Evolutionary conservation across 2,888 invertebrate species (phyloP).

Genomic region (Philopedon plagiatum): DNA sequence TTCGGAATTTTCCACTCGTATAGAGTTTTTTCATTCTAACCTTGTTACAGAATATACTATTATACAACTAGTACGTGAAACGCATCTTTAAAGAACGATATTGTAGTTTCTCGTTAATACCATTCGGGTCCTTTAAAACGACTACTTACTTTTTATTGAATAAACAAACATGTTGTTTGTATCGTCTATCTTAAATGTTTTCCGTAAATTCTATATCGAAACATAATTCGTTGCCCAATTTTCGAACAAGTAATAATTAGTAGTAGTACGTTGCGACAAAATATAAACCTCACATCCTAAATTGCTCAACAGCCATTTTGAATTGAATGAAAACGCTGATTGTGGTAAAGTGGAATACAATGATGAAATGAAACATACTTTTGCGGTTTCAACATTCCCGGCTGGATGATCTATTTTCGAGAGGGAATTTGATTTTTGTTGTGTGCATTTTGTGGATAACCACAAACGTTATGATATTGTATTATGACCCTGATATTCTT

Average conservation of each 20-base stretch:
- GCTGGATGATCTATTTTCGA: conserved; percentile 1
- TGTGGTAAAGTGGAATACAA: conserved; percentile 35
- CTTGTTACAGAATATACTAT: too few relatives aligned
- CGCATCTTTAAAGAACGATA: too few relatives aligned
- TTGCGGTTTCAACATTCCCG: conserved; percentile 9
- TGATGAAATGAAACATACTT: conserved; percentile 14
- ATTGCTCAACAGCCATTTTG: conserved; percentile 36
- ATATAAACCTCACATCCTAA: conserved; percentile 39
- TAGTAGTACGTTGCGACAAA: conserved; percentile 26
- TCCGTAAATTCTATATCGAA: too few relatives aligned
- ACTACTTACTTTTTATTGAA: too few relatives aligned
- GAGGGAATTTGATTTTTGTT: background rate
- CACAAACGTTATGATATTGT: background rate
- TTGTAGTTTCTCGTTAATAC: too few relatives aligned
- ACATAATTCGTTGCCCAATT: conserved; percentile 38
- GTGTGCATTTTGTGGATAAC: background rate
- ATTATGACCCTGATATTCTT: too few relatives aligned
- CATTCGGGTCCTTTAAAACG: too few relatives aligned
- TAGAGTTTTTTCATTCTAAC: too few relatives aligned
- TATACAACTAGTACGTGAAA: too few relatives aligned
- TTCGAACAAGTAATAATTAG: conserved; percentile 35
- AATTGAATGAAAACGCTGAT: conserved; percentile 30
- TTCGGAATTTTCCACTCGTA: too few relatives aligned
- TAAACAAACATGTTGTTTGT: too few relatives aligned
- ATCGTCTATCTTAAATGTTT: too few relatives aligned